These are phyloP conservation scores for Ursus arctos DNA, from an alignment of 2,113 vertebrate genomes.

Conservation along the genomic window DNA sequence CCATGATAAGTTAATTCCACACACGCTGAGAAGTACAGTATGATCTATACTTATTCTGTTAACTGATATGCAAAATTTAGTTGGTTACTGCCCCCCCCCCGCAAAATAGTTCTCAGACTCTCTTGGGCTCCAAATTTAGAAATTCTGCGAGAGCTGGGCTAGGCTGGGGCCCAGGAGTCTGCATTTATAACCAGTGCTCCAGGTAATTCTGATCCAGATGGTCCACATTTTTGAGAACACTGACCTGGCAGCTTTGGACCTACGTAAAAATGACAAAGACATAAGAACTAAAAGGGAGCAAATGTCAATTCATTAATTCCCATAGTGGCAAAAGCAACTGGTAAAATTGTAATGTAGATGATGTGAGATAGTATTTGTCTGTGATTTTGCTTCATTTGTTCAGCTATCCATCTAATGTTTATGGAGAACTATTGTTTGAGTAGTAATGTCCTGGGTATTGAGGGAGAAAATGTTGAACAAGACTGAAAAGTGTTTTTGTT, in stretches of 20 bases:
- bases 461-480: neutral
- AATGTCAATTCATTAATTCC: neutral
- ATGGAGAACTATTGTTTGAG: neutral
- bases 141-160: neutral
- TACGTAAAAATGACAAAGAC: neutral
- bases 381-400: neutral
- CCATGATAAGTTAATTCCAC: slow-evolving; percentile 61
- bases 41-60: slow-evolving; percentile 75
- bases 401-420: neutral
- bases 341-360: neutral
- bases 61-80: slow-evolving; percentile 73
- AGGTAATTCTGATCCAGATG: neutral
- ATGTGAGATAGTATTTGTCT: neutral
- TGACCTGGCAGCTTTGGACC: neutral
- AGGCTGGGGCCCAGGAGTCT: neutral
- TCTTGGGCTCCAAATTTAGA: neutral
- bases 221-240: neutral
- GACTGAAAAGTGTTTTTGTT: neutral
- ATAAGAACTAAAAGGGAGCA: neutral
- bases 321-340: neutral
- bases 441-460: neutral
- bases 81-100: neutral
- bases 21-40: slow-evolving; percentile 61
- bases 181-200: neutral
- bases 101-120: neutral